phyloP scores from a whole-genome alignment of 2,888 invertebrate species.

The Penaeus monodon region DNA sequence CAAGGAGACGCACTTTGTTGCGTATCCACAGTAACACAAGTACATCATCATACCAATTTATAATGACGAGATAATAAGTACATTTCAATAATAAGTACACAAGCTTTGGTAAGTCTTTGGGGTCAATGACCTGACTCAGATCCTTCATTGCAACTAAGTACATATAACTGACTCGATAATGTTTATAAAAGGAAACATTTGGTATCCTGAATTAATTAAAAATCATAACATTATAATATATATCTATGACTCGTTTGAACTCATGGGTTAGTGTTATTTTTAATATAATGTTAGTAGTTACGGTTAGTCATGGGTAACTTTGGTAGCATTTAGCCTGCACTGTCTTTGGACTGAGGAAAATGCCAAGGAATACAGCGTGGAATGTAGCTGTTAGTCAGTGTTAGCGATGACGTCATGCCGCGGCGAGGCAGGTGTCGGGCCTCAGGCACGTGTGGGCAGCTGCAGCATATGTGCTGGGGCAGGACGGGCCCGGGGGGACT shows the following conservation, averaged over 20 bases:
- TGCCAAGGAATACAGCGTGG: neutral
- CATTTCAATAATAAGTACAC: slow-evolving; percentile 33
- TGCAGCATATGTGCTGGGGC: neutral
- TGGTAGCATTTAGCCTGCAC: slow-evolving; percentile 35
- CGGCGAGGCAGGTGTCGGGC: slow-evolving; percentile 9
- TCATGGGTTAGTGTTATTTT: slow-evolving; percentile 35
- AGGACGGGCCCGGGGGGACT: slow-evolving; percentile 4
- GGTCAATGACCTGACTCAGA: slow-evolving; percentile 20
- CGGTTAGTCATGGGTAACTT: slow-evolving; percentile 31
- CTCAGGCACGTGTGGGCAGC: slow-evolving; percentile 20
- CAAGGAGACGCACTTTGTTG: too few relatives aligned
- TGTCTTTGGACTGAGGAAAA: slow-evolving; percentile 31
- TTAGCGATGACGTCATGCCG: slow-evolving; percentile 23
- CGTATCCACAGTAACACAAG: too few relatives aligned
- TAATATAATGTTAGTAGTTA: slow-evolving; percentile 31
- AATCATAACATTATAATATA: slow-evolving; percentile 10
- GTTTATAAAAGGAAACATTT: slow-evolving; percentile 12
- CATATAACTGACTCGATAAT: slow-evolving; percentile 28
- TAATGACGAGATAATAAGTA: slow-evolving; percentile 6
- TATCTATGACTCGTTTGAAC: slow-evolving; percentile 40
- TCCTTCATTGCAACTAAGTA: slow-evolving; percentile 27
- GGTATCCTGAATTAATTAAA: neutral
- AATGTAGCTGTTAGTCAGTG: neutral
- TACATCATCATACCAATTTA: too few relatives aligned
- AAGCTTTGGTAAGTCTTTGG: slow-evolving; percentile 47